These are phyloP conservation scores for Eulemur mongoz DNA, from an alignment of 2,797 vertebrate genomes.

Conservation along the genomic window DNA sequence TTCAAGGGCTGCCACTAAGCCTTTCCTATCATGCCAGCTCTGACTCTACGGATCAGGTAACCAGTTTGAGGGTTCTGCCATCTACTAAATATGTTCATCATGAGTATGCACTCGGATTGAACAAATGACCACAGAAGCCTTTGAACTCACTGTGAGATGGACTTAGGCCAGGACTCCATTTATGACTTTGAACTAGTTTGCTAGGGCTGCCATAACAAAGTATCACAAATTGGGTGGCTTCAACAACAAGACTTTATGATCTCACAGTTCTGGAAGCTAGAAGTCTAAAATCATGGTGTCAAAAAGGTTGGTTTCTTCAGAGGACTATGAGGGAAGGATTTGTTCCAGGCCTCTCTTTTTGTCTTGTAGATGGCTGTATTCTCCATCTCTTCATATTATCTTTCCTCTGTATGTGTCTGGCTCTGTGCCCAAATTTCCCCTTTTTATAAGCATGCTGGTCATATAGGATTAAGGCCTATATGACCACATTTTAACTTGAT, in stretches of 20 bases:
- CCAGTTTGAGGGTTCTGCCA: neutral
- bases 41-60: neutral
- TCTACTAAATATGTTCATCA: neutral
- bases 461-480: neutral
- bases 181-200: neutral
- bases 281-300: neutral
- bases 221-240: neutral
- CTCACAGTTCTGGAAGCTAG: neutral
- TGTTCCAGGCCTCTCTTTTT: neutral
- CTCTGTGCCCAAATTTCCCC: neutral
- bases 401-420: neutral
- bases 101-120: neutral
- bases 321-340: too few species aligned
- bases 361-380: neutral
- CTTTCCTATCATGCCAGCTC: neutral
- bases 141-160: neutral
- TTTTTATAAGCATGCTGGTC: neutral
- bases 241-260: neutral
- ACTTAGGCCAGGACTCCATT: neutral
- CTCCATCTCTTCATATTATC: neutral
- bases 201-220: neutral
- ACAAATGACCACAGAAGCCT: neutral
- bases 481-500: neutral
- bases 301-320: neutral
- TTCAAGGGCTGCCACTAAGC: neutral